These are phyloP conservation scores for Origma solitaria DNA, from an alignment of 2,113 vertebrate genomes.

Conservation along the genomic window DNA sequence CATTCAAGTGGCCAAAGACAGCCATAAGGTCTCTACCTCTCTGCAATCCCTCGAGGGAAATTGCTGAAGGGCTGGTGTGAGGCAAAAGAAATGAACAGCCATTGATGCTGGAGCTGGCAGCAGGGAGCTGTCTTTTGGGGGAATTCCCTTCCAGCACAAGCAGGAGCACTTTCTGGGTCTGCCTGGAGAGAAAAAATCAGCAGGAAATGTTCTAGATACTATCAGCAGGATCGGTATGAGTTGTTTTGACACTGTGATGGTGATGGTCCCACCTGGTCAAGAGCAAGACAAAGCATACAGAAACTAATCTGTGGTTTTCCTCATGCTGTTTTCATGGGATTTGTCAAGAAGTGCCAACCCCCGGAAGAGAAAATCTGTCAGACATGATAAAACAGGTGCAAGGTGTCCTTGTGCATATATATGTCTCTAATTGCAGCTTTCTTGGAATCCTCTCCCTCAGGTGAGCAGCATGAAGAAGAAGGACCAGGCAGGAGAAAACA, in stretches of 20 bases:
- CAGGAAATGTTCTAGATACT: not conserved
- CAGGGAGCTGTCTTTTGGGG: not conserved
- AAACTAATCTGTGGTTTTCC: not conserved
- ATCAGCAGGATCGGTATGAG: not conserved
- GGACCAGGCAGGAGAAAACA: slow-evolving; percentile 66
- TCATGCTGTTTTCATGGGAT: not conserved
- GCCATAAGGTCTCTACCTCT: not conserved
- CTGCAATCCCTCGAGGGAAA: not conserved
- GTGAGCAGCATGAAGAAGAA: slow-evolving; percentile 70
- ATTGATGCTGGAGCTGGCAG: not conserved
- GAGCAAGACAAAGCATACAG: not conserved
- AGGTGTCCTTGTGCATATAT: not conserved
- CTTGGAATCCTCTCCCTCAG: slow-evolving; percentile 52
- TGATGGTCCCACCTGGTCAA: not conserved
- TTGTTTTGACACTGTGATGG: not conserved
- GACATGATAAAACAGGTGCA: not conserved
- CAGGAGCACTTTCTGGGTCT: not conserved
- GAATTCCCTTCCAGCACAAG: not conserved
- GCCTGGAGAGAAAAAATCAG: not conserved
- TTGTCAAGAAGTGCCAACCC: not conserved
- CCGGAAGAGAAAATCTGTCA: not conserved
- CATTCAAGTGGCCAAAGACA: not conserved
- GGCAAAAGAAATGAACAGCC: not conserved
- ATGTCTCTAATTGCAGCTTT: not conserved
- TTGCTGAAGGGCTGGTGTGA: not conserved